Conservation (phyloP, 2,113 vertebrate species). For the Hyperoodon ampullatus region DNA sequence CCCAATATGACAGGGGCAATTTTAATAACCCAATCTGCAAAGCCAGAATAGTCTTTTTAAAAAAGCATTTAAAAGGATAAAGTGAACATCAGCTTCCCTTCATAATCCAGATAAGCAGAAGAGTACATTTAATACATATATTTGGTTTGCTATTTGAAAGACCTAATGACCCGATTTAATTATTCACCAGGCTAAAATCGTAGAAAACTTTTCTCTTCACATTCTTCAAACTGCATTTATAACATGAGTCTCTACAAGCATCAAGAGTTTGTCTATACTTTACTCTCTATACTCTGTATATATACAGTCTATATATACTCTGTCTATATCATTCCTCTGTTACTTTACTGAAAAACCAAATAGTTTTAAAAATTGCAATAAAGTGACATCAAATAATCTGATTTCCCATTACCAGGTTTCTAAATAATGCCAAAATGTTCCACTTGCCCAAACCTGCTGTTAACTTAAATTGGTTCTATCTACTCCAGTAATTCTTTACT, state of each 20-base stretch:
- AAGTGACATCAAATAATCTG: background rate
- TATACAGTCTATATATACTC: too few species aligned
- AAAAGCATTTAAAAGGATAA: background rate
- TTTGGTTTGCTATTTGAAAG: background rate
- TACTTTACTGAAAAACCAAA: background rate
- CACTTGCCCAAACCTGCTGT: background rate
- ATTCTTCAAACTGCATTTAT: slow-evolving; percentile 4
- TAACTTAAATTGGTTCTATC: background rate
- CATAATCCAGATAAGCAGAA: slow-evolving; percentile 16
- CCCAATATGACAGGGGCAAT: background rate
- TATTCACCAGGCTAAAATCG: slow-evolving; percentile 50
- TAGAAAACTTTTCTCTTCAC: background rate
- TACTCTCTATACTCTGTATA: background rate
- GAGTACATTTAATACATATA: background rate
- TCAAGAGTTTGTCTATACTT: background rate
- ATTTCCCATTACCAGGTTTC: background rate
- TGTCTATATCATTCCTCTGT: background rate
- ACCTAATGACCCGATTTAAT: slow-evolving; percentile 16
- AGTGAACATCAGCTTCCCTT: background rate
- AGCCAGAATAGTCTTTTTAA: background rate
- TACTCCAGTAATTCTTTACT: background rate
- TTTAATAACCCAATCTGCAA: slow-evolving; percentile 18
- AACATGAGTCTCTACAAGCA: background rate
- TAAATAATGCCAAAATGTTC: background rate
- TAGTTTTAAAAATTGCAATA: background rate